phyloP scores from a whole-genome alignment of 2,797 vertebrate genomes.

The Smutsia gigantea region DNA sequence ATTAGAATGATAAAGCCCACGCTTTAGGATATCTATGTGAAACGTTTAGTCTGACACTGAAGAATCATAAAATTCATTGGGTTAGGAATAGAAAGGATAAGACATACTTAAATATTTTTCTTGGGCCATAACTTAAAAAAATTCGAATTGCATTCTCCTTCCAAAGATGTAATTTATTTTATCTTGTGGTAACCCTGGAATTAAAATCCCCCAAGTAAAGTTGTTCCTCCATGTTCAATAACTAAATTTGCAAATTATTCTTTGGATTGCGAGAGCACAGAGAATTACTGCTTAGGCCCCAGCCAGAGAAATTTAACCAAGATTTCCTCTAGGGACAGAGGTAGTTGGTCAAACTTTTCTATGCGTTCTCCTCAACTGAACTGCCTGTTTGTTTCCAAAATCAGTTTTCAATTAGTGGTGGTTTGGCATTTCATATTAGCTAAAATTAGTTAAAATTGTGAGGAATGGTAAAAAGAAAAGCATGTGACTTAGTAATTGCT shows the following conservation, averaged over 20 bases:
- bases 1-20: neutral
- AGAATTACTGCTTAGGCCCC: neutral
- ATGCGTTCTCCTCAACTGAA: slow-evolving; percentile 60
- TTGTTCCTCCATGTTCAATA: neutral
- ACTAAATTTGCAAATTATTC: neutral
- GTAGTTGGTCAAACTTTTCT: slow-evolving; percentile 52
- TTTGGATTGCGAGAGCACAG: neutral
- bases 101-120: neutral
- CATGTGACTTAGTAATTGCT: slow-evolving; percentile 80
- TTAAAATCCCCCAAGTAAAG: neutral
- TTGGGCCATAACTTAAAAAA: neutral
- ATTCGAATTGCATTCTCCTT: neutral
- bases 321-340: neutral
- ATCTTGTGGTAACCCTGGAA: neutral
- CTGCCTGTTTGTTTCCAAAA: slow-evolving; percentile 81
- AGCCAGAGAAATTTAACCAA: slow-evolving; percentile 56
- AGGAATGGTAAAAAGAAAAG: slow-evolving; percentile 78
- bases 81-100: neutral
- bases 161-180: neutral
- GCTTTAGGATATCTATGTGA: neutral
- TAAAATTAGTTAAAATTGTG: slow-evolving; percentile 80
- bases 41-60: neutral
- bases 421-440: slow-evolving; percentile 80
- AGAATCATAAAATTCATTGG: neutral
- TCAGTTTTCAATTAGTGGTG: slow-evolving; percentile 86